Conservation (phyloP, 2,797 vertebrate genomes). For the Characodon lateralis region DNA sequence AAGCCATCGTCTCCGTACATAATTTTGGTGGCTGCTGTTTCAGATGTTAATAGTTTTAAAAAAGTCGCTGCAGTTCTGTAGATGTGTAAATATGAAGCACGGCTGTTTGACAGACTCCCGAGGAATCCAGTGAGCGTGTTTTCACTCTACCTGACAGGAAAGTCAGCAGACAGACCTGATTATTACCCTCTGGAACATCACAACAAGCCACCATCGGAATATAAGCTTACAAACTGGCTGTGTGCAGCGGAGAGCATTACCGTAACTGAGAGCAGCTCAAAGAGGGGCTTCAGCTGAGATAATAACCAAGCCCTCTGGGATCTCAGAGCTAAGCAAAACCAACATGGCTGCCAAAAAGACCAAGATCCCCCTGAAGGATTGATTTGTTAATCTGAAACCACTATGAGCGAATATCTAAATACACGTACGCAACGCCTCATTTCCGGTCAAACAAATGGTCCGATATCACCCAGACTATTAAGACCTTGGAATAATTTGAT, state of each 20-base stretch:
- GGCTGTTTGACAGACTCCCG: too few relatives aligned
- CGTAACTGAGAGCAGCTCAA: slow-evolving; percentile 12
- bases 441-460: background rate
- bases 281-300: slow-evolving; percentile 14
- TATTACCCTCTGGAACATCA: slow-evolving; percentile 14
- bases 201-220: slow-evolving; percentile 14
- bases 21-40: too few relatives aligned
- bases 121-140: background rate
- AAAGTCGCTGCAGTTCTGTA: background rate
- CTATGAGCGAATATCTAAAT: slow-evolving; percentile 7
- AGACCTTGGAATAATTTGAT: too few relatives aligned
- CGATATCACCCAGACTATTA: too few relatives aligned
- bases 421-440: background rate
- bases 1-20: too few relatives aligned
- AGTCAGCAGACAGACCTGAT: slow-evolving; percentile 28
- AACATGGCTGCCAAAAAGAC: background rate
- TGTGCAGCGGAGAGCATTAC: slow-evolving; percentile 13
- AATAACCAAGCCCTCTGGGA: slow-evolving; percentile 32
- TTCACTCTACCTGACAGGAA: slow-evolving; percentile 18
- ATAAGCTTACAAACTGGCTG: background rate
- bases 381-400: slow-evolving; percentile 17
- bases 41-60: background rate
- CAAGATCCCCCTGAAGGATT: background rate
- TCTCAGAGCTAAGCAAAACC: slow-evolving; percentile 24
- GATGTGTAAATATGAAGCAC: background rate